Conservation (phyloP, 2,888 invertebrate species). For the Stenolophus ochropezus region DNA sequence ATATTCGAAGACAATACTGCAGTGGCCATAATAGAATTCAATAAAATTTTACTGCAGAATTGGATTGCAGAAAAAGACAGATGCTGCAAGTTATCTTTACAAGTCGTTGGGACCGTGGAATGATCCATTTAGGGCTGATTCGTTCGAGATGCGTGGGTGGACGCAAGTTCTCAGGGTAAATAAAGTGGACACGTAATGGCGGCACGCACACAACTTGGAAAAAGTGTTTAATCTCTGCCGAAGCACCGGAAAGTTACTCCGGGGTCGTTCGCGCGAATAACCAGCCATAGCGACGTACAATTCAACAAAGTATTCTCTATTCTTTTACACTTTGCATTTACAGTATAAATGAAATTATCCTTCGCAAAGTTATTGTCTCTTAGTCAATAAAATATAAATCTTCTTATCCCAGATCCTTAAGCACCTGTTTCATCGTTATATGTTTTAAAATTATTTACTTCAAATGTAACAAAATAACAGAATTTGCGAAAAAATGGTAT, state of each 20-base stretch:
- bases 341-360: no score
- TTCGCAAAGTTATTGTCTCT: no score
- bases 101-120: conserved; percentile 32
- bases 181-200: conserved; percentile 53
- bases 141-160: conserved; percentile 15
- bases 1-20: neutral
- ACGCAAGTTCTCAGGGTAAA: conserved; percentile 33
- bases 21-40: conserved; percentile 19
- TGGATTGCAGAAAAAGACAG: conserved; percentile 35
- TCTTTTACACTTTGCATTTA: neutral
- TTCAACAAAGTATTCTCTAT: neutral
- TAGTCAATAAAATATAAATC: no score
- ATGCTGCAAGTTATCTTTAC: conserved; percentile 29
- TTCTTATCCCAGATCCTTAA: no score
- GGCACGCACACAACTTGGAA: conserved; percentile 45
- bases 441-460: no score
- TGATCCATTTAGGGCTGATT: conserved; percentile 47
- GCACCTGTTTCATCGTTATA: no score
- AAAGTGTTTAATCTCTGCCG: conserved; percentile 51
- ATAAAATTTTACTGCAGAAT: conserved; percentile 33
- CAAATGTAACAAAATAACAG: no score
- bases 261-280: neutral
- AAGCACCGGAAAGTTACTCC: neutral
- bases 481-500: no score
- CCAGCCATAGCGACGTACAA: neutral